Conservation (phyloP, 2,797 vertebrate species). For the Aldrovandia affinis region DNA sequence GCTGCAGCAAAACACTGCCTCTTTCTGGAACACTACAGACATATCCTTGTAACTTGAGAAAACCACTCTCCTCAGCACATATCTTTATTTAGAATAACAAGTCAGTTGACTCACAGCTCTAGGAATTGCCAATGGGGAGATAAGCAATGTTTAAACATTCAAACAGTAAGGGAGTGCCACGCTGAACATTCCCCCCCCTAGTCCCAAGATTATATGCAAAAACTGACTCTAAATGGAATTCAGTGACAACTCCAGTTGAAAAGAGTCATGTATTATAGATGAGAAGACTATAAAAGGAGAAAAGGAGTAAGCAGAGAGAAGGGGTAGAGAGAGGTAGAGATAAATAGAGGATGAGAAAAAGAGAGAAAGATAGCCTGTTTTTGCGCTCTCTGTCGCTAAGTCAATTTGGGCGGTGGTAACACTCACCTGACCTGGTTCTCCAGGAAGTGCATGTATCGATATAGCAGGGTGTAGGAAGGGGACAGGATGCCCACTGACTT, state of each 20-base stretch:
- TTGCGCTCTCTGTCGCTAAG: too few species aligned
- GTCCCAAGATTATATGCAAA: constrained; percentile 41
- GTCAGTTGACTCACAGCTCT: constrained; percentile 28
- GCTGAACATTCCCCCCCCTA: background rate
- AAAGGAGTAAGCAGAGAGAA: constrained; percentile 24
- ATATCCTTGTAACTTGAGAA: constrained; percentile 12
- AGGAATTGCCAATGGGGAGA: constrained; percentile 42
- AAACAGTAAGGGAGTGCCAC: constrained; percentile 22
- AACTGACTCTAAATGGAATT: constrained; percentile 46
- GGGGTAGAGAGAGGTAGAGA: background rate
- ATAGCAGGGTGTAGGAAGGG: constrained; percentile 94
- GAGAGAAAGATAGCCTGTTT: background rate
- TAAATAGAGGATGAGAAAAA: background rate
- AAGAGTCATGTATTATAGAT: constrained; percentile 65
- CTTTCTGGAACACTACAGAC: constrained; percentile 2
- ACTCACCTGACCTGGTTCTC: constrained; percentile 97
- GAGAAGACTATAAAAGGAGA: constrained; percentile 56
- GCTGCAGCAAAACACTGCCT: background rate
- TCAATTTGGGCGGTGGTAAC: background rate
- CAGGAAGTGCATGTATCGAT: constrained; percentile 98
- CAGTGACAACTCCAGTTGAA: constrained; percentile 33
- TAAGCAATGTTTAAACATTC: constrained; percentile 24
- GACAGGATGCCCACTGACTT: constrained; percentile 97
- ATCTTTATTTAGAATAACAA: constrained; percentile 19
- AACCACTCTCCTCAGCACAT: background rate